phyloP scores from a whole-genome alignment of 2,888 invertebrate species.

The Pachycephus smyrnensis region DNA sequence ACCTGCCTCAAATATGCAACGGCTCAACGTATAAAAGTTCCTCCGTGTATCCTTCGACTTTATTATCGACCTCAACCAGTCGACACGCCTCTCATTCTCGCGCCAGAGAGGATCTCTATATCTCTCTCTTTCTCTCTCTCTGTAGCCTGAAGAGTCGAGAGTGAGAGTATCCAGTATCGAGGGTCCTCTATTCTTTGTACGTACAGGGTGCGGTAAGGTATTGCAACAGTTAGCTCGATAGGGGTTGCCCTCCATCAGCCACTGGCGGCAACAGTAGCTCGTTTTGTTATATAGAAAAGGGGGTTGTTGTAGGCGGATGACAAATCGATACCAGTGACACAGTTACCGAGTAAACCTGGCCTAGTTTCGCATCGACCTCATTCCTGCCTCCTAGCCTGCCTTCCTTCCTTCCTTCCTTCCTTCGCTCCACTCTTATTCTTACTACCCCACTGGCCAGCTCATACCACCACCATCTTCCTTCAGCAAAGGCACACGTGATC shows the following conservation, averaged over 20 bases:
- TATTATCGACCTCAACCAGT: neutral
- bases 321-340: slow-evolving; percentile 62
- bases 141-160: neutral
- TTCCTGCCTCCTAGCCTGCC: slow-evolving; percentile 39
- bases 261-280: neutral
- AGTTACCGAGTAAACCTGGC: slow-evolving; percentile 67
- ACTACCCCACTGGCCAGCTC: neutral
- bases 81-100: slow-evolving; percentile 8
- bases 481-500: neutral
- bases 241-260: neutral
- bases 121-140: slow-evolving; percentile 3
- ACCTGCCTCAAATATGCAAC: slow-evolving; percentile 54
- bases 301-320: slow-evolving; percentile 44
- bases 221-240: neutral
- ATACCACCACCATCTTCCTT: neutral
- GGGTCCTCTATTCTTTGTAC: neutral
- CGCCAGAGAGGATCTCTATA: neutral
- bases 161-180: neutral
- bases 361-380: slow-evolving; percentile 59
- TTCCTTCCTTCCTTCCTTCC: slow-evolving; percentile 30
- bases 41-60: neutral
- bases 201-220: neutral
- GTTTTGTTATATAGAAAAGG: slow-evolving; percentile 8
- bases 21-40: neutral
- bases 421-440: neutral